Evolutionary conservation across 2,888 invertebrate genomes (phyloP).

Genomic region (Chymomyza procnemis): DNA sequence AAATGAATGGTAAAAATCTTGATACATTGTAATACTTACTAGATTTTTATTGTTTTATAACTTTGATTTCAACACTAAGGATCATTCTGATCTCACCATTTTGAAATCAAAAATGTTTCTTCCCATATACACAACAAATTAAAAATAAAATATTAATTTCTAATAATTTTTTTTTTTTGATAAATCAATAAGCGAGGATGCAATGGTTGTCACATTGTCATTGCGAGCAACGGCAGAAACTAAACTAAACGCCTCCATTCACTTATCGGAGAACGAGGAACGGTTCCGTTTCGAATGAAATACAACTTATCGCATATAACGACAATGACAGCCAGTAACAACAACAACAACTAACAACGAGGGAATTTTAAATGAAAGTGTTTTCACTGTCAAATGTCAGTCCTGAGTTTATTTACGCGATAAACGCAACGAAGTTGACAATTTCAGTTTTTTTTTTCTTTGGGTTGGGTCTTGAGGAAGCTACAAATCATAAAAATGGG

Average conservation of each 20-base stretch:
- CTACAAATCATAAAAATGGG: background rate
- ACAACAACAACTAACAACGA: slow-evolving; percentile 14
- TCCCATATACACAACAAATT: background rate
- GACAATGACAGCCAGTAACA: background rate
- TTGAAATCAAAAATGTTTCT: too few species aligned
- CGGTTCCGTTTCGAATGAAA: slow-evolving; percentile 27
- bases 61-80: too few species aligned
- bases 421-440: slow-evolving; percentile 30
- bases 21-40: too few species aligned
- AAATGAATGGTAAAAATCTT: too few species aligned
- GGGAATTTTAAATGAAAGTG: slow-evolving; percentile 51
- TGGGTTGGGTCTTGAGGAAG: background rate
- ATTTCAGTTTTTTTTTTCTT: too few species aligned
- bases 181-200: background rate
- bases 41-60: too few species aligned
- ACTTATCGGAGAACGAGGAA: slow-evolving; percentile 45
- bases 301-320: slow-evolving; percentile 40
- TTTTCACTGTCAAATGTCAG: slow-evolving; percentile 63
- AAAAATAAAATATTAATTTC: background rate
- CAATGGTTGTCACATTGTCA: slow-evolving; percentile 17
- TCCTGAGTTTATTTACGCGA: slow-evolving; percentile 29
- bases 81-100: too few species aligned
- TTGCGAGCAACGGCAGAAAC: slow-evolving; percentile 28
- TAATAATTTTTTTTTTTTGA: background rate
- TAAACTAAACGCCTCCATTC: slow-evolving; percentile 37